Conservation (phyloP, 2,797 vertebrate genomes). For the Anguilla obscura region DNA sequence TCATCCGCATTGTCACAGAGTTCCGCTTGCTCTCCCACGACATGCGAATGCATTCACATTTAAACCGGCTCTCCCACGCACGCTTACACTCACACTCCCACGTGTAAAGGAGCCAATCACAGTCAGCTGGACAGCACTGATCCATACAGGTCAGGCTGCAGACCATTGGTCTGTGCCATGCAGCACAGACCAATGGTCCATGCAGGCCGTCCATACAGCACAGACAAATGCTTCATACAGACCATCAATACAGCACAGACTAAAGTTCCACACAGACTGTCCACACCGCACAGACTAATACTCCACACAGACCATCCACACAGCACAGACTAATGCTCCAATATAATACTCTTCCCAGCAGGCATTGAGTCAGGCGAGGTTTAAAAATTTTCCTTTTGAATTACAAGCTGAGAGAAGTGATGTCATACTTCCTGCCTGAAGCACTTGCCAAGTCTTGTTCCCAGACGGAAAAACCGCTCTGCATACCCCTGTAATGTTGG, state of each 20-base stretch:
- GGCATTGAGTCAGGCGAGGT: not conserved
- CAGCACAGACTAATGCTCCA: conserved; percentile 46
- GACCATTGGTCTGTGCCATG: conserved; percentile 7
- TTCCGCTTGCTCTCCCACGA: conserved; percentile 41
- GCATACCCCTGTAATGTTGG: not conserved
- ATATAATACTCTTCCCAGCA: conserved; percentile 42
- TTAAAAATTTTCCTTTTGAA: not conserved
- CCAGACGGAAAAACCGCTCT: not conserved
- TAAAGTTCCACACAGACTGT: too few species aligned
- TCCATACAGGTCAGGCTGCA: conserved; percentile 33
- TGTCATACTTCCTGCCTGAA: conserved; percentile 2
- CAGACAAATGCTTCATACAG: conserved; percentile 33
- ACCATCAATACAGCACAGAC: too few species aligned
- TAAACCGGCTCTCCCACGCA: not conserved
- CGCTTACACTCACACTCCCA: conserved; percentile 46
- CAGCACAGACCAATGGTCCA: conserved; percentile 15
- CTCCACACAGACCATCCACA: too few species aligned
- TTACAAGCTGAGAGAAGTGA: not conserved
- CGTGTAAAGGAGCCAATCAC: not conserved
- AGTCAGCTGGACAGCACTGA: not conserved
- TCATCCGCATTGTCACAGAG: conserved; percentile 35
- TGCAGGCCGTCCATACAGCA: too few species aligned
- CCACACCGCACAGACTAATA: too few species aligned
- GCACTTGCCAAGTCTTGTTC: not conserved
- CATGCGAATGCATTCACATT: conserved; percentile 42